phyloP scores from a whole-genome alignment of 1,140 invertebrate genomes.

The Drosophila arawakana region DNA sequence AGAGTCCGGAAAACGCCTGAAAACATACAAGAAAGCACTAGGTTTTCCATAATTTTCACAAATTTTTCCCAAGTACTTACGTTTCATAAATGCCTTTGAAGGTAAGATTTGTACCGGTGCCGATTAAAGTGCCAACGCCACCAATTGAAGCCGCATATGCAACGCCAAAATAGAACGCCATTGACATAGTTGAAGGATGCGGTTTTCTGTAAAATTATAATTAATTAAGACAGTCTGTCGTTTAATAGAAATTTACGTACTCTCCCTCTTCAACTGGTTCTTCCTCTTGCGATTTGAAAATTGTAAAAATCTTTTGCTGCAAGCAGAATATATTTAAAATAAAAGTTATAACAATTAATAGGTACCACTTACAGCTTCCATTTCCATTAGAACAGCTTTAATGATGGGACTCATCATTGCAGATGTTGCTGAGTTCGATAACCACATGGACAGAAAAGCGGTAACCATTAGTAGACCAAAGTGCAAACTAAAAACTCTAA shows the following conservation, averaged over 20 bases:
- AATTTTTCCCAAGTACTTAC: slow-evolving; percentile 78
- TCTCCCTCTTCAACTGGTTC: slow-evolving; percentile 56
- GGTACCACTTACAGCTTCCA: slow-evolving; percentile 86
- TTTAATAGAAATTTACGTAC: slow-evolving; percentile 18
- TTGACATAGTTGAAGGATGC: slow-evolving; percentile 87
- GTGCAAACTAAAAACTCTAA: slow-evolving; percentile 86
- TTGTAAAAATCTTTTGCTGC: slow-evolving; percentile 55
- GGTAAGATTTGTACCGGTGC: slow-evolving; percentile 94
- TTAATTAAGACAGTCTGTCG: not conserved
- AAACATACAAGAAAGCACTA: not conserved
- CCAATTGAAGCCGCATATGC: slow-evolving; percentile 93
- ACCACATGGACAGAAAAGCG: slow-evolving; percentile 93
- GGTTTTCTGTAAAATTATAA: slow-evolving; percentile 28
- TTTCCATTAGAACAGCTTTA: slow-evolving; percentile 89
- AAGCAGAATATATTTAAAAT: slow-evolving; percentile 22
- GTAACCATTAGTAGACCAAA: slow-evolving; percentile 90
- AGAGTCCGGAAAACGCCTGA: slow-evolving; percentile 85
- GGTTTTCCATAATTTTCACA: not conserved
- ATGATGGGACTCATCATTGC: slow-evolving; percentile 95
- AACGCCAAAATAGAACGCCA: slow-evolving; percentile 89
- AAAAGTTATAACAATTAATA: no score
- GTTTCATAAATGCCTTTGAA: slow-evolving; percentile 90
- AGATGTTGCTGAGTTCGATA: slow-evolving; percentile 91
- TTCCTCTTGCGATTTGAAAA: slow-evolving; percentile 54
- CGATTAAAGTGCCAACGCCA: slow-evolving; percentile 93